These are phyloP conservation scores for Leucophora obtusa DNA, from an alignment of 2,888 invertebrate species.

Conservation along the genomic window DNA sequence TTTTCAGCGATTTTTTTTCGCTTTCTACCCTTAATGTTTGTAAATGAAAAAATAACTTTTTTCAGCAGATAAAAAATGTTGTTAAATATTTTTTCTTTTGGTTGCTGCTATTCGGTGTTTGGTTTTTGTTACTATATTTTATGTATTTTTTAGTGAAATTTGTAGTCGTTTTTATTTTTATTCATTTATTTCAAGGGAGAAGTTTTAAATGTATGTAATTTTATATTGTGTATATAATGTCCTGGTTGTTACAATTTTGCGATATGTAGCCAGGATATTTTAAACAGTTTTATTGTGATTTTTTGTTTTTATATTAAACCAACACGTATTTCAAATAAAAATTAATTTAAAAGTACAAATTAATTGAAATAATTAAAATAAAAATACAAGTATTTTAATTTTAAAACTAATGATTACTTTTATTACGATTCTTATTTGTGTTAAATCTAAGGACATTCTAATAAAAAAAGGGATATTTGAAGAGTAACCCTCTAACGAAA, in stretches of 20 bases:
- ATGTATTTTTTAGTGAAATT: constrained; percentile 33
- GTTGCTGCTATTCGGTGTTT: constrained; percentile 20
- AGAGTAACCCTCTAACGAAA: too few species aligned
- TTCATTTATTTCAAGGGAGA: constrained; percentile 12
- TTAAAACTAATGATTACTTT: background rate
- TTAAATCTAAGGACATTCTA: background rate
- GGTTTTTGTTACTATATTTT: constrained; percentile 25
- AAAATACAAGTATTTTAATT: constrained; percentile 32
- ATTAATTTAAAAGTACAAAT: constrained; percentile 58
- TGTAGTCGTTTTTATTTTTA: constrained; percentile 36
- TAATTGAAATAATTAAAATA: constrained; percentile 55
- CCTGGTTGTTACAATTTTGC: constrained; percentile 7
- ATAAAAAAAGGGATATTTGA: too few species aligned
- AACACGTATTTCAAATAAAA: constrained; percentile 58
- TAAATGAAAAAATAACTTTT: background rate
- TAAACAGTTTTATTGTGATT: constrained; percentile 44
- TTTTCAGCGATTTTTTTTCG: constrained; percentile 56
- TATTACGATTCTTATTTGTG: background rate
- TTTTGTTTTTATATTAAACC: constrained; percentile 25
- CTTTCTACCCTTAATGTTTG: constrained; percentile 43
- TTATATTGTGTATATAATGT: constrained; percentile 9
- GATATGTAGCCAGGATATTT: constrained; percentile 27
- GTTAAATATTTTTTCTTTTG: constrained; percentile 4
- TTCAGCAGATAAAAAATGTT: constrained; percentile 25
- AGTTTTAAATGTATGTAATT: constrained; percentile 21